Evolutionary conservation across 2,797 vertebrate species (phyloP), one percentile per base, ranked within the genome.

Genomic region (Danio jaintianensis): DNA sequence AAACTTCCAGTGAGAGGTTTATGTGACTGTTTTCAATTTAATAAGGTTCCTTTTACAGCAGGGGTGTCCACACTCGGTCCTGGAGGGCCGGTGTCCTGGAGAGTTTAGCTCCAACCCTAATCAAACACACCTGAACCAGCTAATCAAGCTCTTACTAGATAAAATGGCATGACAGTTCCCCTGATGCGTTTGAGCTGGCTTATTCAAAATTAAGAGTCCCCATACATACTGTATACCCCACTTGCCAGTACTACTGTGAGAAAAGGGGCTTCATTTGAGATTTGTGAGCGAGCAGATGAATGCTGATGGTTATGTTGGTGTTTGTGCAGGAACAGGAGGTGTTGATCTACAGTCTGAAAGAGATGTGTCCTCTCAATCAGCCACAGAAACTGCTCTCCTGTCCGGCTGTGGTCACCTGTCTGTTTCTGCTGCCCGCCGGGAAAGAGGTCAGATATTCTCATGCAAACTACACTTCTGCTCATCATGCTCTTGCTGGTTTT

Each of bases 331-430:
- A 99, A 80, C 97, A 98, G 87, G 96, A 98, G 85, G 94, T 99
- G 79, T 96, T 96, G 75, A 94, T 99, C 88, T 98, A 97, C 80
- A 95, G 90, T 18, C 92, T 99, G 85, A 97, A 97, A 89, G 97
- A 97, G 88, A 98, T 99, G 97, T 99, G 98, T 85, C 98, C 98
- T 2, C 89, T 99, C 36, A 96, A 93, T 79, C 87, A 88, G 5
- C 96, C 97, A 0, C 96, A 96, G 83, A 96, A 88, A 79, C 91
- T 91, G n/a, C 82, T 99, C 80, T 95, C 95, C 85, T 96, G 95
- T 66, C 97, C 98, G 0, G 94, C 96, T 0, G 64, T 96, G 0
- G 96, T 99, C 86, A 98, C 96, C 84, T 97, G 95, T 87, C 94
- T 99, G 82, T 89, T 96, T 40, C 92, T 94, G 0, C 92, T 96